phyloP scores from a whole-genome alignment of 2,113 vertebrate genomes.

The Neopipo cinnamomea region DNA sequence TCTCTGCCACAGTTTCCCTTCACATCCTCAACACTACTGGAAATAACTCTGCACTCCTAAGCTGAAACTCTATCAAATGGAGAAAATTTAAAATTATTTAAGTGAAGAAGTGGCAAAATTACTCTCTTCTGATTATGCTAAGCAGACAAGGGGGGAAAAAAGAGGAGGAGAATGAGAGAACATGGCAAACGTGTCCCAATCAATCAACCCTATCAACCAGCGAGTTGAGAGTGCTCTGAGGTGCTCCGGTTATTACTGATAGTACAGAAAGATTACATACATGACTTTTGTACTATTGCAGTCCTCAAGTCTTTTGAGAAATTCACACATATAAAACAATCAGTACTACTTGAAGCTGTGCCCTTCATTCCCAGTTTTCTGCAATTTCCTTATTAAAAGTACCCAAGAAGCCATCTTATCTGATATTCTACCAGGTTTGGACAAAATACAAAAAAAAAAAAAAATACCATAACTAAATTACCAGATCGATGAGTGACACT shows the following conservation, averaged over 20 bases:
- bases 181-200: neutral
- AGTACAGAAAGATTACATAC: neutral
- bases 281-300: neutral
- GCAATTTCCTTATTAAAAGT: constrained; percentile 16
- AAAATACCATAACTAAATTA: neutral
- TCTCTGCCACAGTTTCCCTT: neutral
- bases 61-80: neutral
- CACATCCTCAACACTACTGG: neutral
- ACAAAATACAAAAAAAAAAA: neutral
- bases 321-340: neutral
- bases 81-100: constrained; percentile 13
- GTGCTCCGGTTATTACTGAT: neutral
- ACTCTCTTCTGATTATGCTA: neutral
- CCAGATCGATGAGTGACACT: neutral
- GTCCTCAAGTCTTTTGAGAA: neutral
- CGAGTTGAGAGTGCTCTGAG: neutral
- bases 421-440: neutral
- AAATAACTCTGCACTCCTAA: neutral
- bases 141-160: neutral
- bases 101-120: neutral
- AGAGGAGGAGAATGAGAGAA: neutral
- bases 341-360: neutral
- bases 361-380: constrained; percentile 1
- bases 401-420: constrained; percentile 16
- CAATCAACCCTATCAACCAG: neutral